Evolutionary conservation across 2,113 vertebrate species (phyloP), one percentile per base, ranked within the genome.

Genomic region (Gallinago media): DNA sequence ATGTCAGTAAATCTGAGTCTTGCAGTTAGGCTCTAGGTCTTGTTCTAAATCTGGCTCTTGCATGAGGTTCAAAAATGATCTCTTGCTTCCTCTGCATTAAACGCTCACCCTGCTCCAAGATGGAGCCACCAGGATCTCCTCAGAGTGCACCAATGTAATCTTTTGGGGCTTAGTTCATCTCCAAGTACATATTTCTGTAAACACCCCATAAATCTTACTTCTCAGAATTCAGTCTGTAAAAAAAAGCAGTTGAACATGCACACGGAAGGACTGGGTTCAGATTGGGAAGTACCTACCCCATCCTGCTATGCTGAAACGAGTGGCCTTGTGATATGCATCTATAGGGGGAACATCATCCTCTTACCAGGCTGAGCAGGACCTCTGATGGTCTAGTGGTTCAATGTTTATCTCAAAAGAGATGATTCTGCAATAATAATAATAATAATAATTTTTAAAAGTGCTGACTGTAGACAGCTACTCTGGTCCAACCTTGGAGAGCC

Each of bases 141-240:
- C 36, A 10, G 49, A n/a, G 20, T n/a, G 7, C 40, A 17, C 1
- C 0, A 63, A 47, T 31, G 3, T 12, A 7, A 38, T 38, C 6
- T 63, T 84, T 34, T 29, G 47, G 42, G 13, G 7, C 32, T 36
- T 56, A 61, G 46, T 34, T 77, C 13, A 46, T 50, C 47, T 92
- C 58, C 32, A 74, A 14, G 50, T 66, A 8, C 6, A 1, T 46
- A 4, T 71, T 74, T 84, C 32, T 84, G n/a, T 70, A 12, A 65
- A 62, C 19, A 44, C 7, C 8, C 38, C 0, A 0, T 13, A 40
- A 40, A 19, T 40, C 58, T 46, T 40, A 38, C 18, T 91, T 72
- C 42, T 55, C n/a, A 15, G 11, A 50, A 0, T 42, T 63, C 19
- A 18, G 9, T n/a, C 56, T 55, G 16, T 59, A 46, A 12, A 31